Evolutionary conservation across 37 sponge, comb jelly and placozoan genomes (phyloP).

Genomic region (Ephydatia muelleri): DNA sequence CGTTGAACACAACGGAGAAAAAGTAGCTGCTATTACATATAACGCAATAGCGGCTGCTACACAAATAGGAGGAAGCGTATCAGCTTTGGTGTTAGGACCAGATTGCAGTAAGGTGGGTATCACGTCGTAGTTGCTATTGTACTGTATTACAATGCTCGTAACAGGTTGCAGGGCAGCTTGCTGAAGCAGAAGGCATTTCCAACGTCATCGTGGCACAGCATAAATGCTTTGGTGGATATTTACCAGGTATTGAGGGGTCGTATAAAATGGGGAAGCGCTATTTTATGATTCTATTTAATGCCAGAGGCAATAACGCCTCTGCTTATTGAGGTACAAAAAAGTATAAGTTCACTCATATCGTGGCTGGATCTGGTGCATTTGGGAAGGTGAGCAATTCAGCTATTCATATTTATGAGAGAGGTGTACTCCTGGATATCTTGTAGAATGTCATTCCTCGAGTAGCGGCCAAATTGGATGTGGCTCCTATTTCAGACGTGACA

Average conservation of each 20-base stretch:
- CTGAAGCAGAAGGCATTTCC: conserved; percentile 73
- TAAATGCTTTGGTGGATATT: conserved; percentile 68
- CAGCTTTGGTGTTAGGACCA: conserved; percentile 85
- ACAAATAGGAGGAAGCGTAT: conserved; percentile 81
- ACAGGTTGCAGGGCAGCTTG: conserved; percentile 68
- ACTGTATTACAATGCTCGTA: neutral
- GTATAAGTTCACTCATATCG: conserved; percentile 90
- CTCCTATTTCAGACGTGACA: conserved; percentile 94
- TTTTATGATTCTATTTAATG: neutral
- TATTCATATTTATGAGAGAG: too few species aligned
- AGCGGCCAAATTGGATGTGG: conserved; percentile 92
- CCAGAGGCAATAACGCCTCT: conserved; percentile 84
- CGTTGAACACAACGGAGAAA: conserved; percentile 84
- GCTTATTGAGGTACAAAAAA: conserved; percentile 85
- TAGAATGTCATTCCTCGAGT: conserved; percentile 91
- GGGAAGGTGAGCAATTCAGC: conserved; percentile 80
- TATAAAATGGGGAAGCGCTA: neutral
- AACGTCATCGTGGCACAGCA: conserved; percentile 89
- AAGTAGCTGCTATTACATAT: conserved; percentile 74
- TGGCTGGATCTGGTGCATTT: conserved; percentile 88
- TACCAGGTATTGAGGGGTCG: conserved; percentile 56
- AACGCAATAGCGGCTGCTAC: conserved; percentile 89
- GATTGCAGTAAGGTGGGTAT: conserved; percentile 61
- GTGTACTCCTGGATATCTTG: neutral
- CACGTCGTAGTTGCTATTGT: neutral